A percentile compares a stretch with the other conserved stretches of the same genome.
Conservation (phyloP, 2,113 vertebrate genomes). For the Trinectes maculatus region DNA sequence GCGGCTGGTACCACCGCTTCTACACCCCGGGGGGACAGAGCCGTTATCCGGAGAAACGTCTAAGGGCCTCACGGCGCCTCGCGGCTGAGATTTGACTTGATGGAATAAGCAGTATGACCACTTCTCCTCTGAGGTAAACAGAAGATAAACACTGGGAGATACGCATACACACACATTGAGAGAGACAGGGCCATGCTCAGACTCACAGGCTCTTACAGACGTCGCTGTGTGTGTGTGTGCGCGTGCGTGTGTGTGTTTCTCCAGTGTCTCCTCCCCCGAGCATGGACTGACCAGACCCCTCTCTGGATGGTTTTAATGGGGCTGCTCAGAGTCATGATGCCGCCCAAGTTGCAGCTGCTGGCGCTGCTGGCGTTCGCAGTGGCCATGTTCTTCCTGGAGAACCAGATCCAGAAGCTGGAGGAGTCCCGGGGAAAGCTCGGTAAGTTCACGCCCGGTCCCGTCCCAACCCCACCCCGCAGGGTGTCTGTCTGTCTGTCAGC, state of each 20-base stretch:
- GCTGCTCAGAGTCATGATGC: slow-evolving; percentile 96
- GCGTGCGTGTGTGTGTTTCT: slow-evolving; percentile 41
- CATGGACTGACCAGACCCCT: slow-evolving; percentile 75
- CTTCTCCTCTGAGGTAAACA: slow-evolving; percentile 38
- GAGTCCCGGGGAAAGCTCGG: slow-evolving; percentile 96
- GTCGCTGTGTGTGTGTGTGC: slow-evolving; percentile 10
- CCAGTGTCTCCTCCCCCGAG: slow-evolving; percentile 51
- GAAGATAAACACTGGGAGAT: slow-evolving; percentile 35
- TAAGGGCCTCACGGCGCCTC: neutral
- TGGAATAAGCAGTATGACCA: slow-evolving; percentile 37
- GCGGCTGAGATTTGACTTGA: neutral
- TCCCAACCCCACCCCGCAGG: neutral
- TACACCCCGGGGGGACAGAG: slow-evolving; percentile 11
- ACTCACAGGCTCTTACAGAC: slow-evolving; percentile 52
- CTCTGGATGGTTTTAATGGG: slow-evolving; percentile 90
- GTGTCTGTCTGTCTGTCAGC: neutral
- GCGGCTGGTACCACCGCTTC: slow-evolving; percentile 23
- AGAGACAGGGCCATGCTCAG: slow-evolving; percentile 62
- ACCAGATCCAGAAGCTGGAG: slow-evolving; percentile 98
- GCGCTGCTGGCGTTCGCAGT: slow-evolving; percentile 93
- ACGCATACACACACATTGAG: slow-evolving; percentile 4
- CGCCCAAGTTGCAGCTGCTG: slow-evolving; percentile 97
- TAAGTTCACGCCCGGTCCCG: slow-evolving; percentile 74
- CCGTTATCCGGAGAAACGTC: slow-evolving; percentile 1
- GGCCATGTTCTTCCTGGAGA: slow-evolving; percentile 94